Conservation (phyloP, 2,797 vertebrate genomes). For the Rallus crepitans region DNA sequence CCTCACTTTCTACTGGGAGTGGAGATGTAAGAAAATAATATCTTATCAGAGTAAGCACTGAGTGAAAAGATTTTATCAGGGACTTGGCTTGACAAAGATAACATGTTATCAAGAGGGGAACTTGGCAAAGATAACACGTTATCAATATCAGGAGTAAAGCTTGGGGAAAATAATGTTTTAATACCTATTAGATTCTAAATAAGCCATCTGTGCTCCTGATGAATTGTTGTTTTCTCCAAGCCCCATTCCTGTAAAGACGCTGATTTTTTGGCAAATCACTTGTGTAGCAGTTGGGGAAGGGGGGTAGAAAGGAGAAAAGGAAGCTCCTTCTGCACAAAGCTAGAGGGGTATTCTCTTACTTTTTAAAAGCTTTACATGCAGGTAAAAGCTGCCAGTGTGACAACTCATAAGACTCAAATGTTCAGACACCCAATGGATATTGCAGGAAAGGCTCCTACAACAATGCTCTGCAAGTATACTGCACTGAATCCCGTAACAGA, state of each 20-base stretch:
- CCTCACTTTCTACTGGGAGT: background rate
- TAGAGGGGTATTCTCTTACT: background rate
- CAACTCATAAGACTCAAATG: background rate
- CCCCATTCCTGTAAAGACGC: slow-evolving; percentile 16
- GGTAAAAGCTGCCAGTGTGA: background rate
- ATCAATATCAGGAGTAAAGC: slow-evolving; percentile 68
- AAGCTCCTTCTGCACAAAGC: background rate
- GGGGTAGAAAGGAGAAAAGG: background rate
- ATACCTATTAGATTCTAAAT: slow-evolving; percentile 74
- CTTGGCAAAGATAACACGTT: slow-evolving; percentile 74
- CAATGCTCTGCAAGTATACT: background rate
- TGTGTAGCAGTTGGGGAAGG: slow-evolving; percentile 12
- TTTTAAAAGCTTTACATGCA: background rate
- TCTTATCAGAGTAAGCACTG: slow-evolving; percentile 57
- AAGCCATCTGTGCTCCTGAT: slow-evolving; percentile 60
- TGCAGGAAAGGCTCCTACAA: background rate
- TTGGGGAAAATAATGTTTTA: slow-evolving; percentile 71
- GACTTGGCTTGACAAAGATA: slow-evolving; percentile 67
- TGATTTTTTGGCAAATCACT: slow-evolving; percentile 43
- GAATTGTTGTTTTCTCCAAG: slow-evolving; percentile 65
- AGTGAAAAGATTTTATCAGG: slow-evolving; percentile 67
- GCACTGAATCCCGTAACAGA: background rate
- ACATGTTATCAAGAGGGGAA: slow-evolving; percentile 63
- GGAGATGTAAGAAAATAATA: slow-evolving; percentile 56
- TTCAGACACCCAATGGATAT: background rate